A percentile compares a stretch with the other conserved stretches of the same genome.
These are phyloP conservation scores for Bubo bubo DNA, from an alignment of 2,113 vertebrate genomes.

Conservation along the genomic window DNA sequence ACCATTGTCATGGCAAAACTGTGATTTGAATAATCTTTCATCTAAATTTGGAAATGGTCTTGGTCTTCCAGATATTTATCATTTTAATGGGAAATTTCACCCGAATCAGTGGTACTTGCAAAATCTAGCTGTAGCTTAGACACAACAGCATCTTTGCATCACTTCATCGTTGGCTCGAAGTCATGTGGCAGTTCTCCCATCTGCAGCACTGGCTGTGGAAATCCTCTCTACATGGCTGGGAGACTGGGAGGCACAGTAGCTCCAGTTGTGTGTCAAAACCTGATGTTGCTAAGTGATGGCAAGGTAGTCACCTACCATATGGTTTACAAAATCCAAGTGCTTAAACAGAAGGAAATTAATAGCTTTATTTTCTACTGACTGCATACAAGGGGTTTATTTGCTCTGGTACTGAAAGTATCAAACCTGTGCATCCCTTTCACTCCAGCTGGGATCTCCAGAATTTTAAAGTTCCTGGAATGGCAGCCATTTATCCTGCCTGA, in stretches of 20 bases:
- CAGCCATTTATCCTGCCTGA: not conserved
- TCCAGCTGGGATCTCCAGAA: not conserved
- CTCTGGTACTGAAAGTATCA: not conserved
- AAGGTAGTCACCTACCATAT: not conserved
- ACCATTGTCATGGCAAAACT: not conserved
- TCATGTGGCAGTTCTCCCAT: not conserved
- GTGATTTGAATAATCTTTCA: not conserved
- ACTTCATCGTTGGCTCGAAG: rapidly evolving
- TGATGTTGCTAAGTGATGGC: not conserved
- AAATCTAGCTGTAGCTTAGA: not conserved
- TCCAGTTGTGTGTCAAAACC: not conserved
- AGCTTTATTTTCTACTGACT: not conserved
- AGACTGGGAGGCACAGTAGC: not conserved
- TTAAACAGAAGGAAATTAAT: not conserved
- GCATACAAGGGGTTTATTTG: rapidly evolving
- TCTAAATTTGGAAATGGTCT: not conserved
- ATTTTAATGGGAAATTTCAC: not conserved
- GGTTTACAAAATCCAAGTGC: not conserved
- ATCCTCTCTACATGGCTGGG: not conserved
- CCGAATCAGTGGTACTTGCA: not conserved
- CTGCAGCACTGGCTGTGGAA: not conserved
- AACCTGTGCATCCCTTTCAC: not conserved
- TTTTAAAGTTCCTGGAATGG: not conserved
- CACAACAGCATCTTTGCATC: not conserved
- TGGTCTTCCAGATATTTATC: not conserved